Evolutionary conservation across 2,888 invertebrate genomes (phyloP), one percentile per base, ranked within the genome.

Genomic region (Boloria selene): DNA sequence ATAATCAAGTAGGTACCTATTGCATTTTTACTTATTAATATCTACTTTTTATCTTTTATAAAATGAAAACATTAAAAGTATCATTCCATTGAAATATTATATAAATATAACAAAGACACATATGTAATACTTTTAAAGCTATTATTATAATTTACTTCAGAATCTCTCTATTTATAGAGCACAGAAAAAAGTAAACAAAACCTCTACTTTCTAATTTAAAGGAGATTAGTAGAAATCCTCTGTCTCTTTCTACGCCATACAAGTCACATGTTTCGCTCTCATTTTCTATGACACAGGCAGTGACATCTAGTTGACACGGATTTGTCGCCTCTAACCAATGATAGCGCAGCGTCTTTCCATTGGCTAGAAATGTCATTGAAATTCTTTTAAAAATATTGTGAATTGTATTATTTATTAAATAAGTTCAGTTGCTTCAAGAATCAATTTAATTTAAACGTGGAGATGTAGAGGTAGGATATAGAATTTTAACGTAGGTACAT

Each of bases 251-350:
- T 38, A 59, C 17, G 5, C 38, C 38, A 14, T 59, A 49, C 59
- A 31, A 31, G 47, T 17, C 10, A 0, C 31, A 17, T 59, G 17
- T 38, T 49, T 49, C 49, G 7, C 5, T 49, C 49, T 49, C 47
- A 31, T 59, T 49, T 59, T 38, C 49, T 59, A 59, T 59, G 59
- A 49, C 49, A 84, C 85, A 85, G 75, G 78, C 80, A 77, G 81
- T 87, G 88, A 86, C 88, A 87, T 83, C 83, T 83, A 81, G 72
- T 74, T 75, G 76, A 78, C 78, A 76, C 59, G 59, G 59, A 50
- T 59, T 69, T 73, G 65, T 65, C 44, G 50, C 52, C 26, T 67
- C 71, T 72, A 74, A 72, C 86, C 87, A 88, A 87, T 88, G 79
- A 80, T 78, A 80, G 74, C 68, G 65, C 64, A 56, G 76, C 65